These are phyloP conservation scores for Platanista minor DNA, from an alignment of 2,113 vertebrate species.

Conservation along the genomic window DNA sequence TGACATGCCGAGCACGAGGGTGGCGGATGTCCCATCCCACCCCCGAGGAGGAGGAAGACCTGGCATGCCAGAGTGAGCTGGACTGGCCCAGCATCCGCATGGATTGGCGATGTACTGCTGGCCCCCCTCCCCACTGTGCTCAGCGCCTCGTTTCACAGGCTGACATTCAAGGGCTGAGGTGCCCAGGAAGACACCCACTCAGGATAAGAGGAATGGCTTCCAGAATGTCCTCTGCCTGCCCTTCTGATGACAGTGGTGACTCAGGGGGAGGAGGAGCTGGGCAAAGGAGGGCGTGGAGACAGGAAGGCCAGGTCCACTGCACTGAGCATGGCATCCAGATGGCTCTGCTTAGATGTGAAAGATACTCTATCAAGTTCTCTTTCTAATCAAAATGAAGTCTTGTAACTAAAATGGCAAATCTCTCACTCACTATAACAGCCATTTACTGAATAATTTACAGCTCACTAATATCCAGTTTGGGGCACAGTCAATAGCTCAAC, in stretches of 20 bases:
- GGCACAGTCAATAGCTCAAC: neutral
- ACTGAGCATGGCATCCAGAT: rapidly evolving
- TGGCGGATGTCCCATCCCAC: rapidly evolving
- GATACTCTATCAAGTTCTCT: neutral
- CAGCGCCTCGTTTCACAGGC: neutral
- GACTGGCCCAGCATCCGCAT: rapidly evolving
- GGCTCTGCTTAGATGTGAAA: neutral
- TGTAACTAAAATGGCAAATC: neutral
- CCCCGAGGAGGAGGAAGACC: no score
- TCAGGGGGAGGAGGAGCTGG: neutral
- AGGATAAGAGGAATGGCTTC: neutral
- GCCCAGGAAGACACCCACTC: neutral
- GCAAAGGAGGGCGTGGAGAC: neutral
- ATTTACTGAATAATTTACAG: rapidly evolving
- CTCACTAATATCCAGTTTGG: neutral
- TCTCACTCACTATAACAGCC: neutral
- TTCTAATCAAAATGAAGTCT: neutral
- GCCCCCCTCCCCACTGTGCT: neutral
- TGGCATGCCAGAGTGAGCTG: neutral
- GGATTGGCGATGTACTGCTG: rapidly evolving
- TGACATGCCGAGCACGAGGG: neutral
- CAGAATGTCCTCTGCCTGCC: neutral
- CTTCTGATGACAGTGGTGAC: neutral
- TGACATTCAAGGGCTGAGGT: rapidly evolving
- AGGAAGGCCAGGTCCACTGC: neutral